Base-by-base conservation (phyloP, 2,113 vertebrate species). In the Octodon degus region DNA sequence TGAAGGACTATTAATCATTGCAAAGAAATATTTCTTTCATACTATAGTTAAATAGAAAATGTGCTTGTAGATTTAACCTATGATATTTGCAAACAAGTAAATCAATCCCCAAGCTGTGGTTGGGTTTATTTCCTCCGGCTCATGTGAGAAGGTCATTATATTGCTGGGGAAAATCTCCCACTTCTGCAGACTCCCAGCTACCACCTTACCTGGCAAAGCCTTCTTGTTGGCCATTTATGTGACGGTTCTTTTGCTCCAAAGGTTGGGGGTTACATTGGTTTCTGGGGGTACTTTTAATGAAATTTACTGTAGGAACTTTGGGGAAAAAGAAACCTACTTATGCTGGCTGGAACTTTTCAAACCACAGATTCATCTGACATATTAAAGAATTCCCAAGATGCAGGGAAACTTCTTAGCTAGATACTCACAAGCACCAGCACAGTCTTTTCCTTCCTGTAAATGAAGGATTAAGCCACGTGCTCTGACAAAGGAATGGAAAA, bases 11-110 rank as follows among this genome's bases (percentile, higher is more conserved):
- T 63, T 79, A 65, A 90, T 76, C 3, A 88, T 13, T 90, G 14
- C 19, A 88, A 88, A 82, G 16, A 93, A 84, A 91, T 53, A 7
- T 82, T 93, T 58, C 77, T 90, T 96, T 83, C 20, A 86, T 32
- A 60, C 7, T 63, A 63, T 37, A 93, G 92, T 70, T n/a, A 93
- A 53, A 53, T 22, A 70, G 68, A 95, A 95, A 84, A 93, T 8
- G 22, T 17, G 7, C 43, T 53, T 94, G 63, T 7, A 88, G 34
- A 50, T 88, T 80, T 92, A 85, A 83, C 43, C 85, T 22, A 70
- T 68, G 22, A 53, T 72, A 47, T 91, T 90, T 90, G 47, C 86
- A 87, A 90, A 95, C 84, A 65, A 53, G 5, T 32, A 50, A 53
- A 89, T 40, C 62, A 70, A 25, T 47, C n/a, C 11, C 53, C 25